Conservation (phyloP, 2,888 invertebrate species). For the Spisula subtruncata region DNA sequence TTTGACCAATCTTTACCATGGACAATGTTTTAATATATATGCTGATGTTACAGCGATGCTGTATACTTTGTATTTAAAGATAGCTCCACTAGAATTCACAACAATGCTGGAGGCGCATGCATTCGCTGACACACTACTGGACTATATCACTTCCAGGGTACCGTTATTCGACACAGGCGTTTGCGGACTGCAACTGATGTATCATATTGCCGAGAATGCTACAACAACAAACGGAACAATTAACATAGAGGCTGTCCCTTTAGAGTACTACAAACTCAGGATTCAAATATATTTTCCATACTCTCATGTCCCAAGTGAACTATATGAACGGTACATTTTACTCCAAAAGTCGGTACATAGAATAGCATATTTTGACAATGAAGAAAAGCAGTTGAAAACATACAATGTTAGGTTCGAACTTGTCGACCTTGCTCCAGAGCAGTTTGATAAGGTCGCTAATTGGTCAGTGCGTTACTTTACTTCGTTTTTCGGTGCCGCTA, state of each 20-base stretch:
- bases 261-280: neutral
- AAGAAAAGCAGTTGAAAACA: neutral
- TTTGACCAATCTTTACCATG: neutral
- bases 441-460: neutral
- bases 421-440: neutral
- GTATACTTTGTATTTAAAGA: neutral
- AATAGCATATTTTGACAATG: neutral
- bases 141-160: neutral
- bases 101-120: neutral
- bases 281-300: neutral
- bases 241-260: neutral
- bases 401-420: neutral
- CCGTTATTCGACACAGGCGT: neutral
- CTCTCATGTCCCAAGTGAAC: neutral
- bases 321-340: neutral
- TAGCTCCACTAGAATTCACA: neutral
- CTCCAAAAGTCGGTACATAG: neutral
- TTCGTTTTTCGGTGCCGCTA: neutral
- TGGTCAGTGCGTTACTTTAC: neutral
- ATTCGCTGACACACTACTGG: neutral
- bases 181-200: constrained; percentile 3
- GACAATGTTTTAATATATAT: neutral
- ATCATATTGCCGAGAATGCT: neutral
- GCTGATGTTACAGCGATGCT: neutral
- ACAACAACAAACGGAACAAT: neutral